Conservation (phyloP, 2,797 vertebrate genomes). For the Pangasius larnaudii region DNA sequence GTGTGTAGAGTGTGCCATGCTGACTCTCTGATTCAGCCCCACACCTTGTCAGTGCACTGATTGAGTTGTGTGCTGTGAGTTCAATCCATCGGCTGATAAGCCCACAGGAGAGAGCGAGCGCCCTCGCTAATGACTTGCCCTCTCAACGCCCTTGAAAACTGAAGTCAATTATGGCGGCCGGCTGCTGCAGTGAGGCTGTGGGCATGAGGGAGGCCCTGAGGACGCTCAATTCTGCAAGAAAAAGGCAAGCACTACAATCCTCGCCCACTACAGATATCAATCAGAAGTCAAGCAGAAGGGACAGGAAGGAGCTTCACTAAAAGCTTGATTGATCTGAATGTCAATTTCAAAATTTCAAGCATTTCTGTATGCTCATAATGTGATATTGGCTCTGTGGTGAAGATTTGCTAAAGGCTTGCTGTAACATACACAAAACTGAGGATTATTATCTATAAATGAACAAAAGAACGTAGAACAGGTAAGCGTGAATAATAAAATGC, state of each 20-base stretch:
- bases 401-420: neutral
- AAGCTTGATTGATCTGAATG: constrained; percentile 37
- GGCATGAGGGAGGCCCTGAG: constrained; percentile 46
- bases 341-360: constrained; percentile 23
- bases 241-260: constrained; percentile 28
- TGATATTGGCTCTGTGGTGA: neutral
- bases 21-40: constrained; percentile 52
- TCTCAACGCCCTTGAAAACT: constrained; percentile 61
- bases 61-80: constrained; percentile 53
- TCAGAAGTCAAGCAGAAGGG: constrained; percentile 32
- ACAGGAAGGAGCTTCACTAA: constrained; percentile 32
- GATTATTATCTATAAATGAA: constrained; percentile 29
- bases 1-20: constrained; percentile 42
- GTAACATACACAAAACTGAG: constrained; percentile 14
- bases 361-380: constrained; percentile 19
- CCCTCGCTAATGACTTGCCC: constrained; percentile 58
- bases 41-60: constrained; percentile 54
- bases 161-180: constrained; percentile 55
- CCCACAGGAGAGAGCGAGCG: constrained; percentile 53
- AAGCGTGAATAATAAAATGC: neutral
- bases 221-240: constrained; percentile 31
- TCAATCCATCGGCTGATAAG: constrained; percentile 59
- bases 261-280: constrained; percentile 37
- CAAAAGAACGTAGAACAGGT: constrained; percentile 19
- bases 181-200: constrained; percentile 29